A percentile compares a stretch with the other conserved stretches of the same genome.
Conservation (phyloP, 2,797 vertebrate genomes). For the Sebastes wilsoni region DNA sequence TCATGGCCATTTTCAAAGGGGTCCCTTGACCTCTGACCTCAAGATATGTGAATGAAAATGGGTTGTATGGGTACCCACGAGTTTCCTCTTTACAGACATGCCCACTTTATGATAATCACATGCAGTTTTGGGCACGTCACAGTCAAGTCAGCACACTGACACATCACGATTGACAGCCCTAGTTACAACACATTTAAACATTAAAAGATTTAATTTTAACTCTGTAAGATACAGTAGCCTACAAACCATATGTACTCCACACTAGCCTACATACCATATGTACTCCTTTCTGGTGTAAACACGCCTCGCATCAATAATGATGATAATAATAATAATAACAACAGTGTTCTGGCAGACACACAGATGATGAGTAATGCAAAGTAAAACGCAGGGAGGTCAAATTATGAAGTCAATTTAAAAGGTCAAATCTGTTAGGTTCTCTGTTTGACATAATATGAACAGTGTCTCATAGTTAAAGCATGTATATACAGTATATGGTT, state of each 20-base stretch:
- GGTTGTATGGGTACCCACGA: accelerated
- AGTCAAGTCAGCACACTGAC: too few species aligned
- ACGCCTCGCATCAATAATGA: constrained; percentile 8
- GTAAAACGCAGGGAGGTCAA: constrained; percentile 36
- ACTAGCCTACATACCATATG: neutral
- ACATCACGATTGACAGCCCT: too few species aligned
- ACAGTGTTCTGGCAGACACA: constrained; percentile 23
- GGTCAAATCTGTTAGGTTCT: constrained; percentile 37
- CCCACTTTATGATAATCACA: too few species aligned
- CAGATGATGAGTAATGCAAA: constrained; percentile 33
- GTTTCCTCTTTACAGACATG: too few species aligned
- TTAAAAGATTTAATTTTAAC: neutral
- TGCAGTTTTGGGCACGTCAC: too few species aligned
- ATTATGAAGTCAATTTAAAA: constrained; percentile 45
- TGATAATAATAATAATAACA: constrained; percentile 1
- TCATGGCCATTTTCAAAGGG: accelerated
- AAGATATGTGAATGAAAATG: too few species aligned
- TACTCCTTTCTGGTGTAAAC: neutral
- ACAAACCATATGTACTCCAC: neutral
- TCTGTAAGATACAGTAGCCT: neutral
- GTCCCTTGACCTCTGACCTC: too few species aligned
- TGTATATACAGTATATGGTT: neutral
- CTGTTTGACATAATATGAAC: constrained; percentile 14
- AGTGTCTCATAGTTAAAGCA: constrained; percentile 15
- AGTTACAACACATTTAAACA: neutral